Conservation (phyloP, 2,888 invertebrate species). For the Flexamia atlantica region DNA sequence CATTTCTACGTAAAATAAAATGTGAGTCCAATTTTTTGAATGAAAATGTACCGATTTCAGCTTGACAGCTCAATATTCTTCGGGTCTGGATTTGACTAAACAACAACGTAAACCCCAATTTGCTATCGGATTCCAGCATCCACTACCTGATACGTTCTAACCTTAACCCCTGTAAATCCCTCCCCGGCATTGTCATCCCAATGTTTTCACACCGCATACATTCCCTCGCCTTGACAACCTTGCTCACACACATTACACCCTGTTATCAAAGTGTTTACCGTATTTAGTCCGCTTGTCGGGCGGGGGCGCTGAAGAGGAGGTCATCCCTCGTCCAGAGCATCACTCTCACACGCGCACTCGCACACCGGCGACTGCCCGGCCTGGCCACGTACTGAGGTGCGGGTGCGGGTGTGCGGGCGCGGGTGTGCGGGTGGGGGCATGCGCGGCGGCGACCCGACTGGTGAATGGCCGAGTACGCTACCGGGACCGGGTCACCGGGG, state of each 20-base stretch:
- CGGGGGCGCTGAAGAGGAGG: conserved; percentile 1
- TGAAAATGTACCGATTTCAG: too few relatives aligned
- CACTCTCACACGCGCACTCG: not conserved
- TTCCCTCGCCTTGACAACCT: not conserved
- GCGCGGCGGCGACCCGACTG: not conserved
- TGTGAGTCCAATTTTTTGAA: too few relatives aligned
- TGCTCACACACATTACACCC: not conserved
- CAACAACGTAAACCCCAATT: too few relatives aligned
- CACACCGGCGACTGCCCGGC: not conserved
- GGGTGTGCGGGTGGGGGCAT: conserved; percentile 3
- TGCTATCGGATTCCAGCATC: too few relatives aligned
- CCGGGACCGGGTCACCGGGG: not conserved
- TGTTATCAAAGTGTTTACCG: not conserved
- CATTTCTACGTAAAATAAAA: too few relatives aligned
- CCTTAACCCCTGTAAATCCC: not conserved
- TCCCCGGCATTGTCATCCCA: not conserved
- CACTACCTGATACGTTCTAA: not conserved
- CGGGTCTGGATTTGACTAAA: too few relatives aligned
- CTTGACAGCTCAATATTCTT: too few relatives aligned
- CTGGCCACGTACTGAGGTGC: conserved; percentile 27
- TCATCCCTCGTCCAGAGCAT: conserved; percentile 13
- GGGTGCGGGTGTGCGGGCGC: not conserved
- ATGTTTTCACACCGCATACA: not conserved
- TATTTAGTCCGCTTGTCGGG: conserved; percentile 2
- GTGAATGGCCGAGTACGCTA: conserved; percentile 22